phyloP scores from a whole-genome alignment of 2,888 invertebrate genomes.

The Drosophila picticornis region DNA sequence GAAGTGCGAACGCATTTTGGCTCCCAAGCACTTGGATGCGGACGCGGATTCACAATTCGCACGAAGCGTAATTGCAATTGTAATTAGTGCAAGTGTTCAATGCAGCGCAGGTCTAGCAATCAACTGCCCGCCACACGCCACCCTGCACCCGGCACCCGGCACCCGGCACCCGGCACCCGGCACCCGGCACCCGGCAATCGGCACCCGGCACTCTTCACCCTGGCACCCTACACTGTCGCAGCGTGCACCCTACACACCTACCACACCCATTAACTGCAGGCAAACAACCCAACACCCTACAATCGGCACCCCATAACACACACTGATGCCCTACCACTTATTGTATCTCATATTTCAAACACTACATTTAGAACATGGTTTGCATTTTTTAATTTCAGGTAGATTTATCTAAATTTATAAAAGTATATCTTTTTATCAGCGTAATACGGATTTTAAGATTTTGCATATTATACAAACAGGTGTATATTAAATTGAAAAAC shows the following conservation, averaged over 20 bases:
- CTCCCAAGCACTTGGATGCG: conserved; percentile 60
- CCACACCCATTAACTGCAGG: background rate
- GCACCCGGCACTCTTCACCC: background rate
- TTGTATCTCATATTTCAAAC: no score
- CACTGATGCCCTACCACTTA: background rate
- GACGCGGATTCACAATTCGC: conserved; percentile 54
- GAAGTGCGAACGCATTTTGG: conserved; percentile 75
- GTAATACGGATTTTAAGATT: background rate
- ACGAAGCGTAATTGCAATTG: conserved; percentile 73
- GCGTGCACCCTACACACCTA: background rate
- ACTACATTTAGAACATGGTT: no score
- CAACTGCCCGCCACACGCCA: background rate
- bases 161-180: background rate
- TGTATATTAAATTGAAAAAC: background rate
- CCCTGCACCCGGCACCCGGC: background rate
- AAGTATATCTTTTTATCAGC: fast-evolving
- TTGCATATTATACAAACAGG: background rate
- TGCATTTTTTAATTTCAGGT: background rate
- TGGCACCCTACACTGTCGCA: background rate
- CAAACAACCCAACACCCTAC: background rate
- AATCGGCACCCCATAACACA: background rate
- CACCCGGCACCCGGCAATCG: no score
- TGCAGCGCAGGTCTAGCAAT: conserved; percentile 29
- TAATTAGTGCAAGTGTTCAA: conserved; percentile 72
- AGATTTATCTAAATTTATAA: background rate